Conservation (phyloP, 2,113 vertebrate species). For the Istiophorus platypterus region DNA sequence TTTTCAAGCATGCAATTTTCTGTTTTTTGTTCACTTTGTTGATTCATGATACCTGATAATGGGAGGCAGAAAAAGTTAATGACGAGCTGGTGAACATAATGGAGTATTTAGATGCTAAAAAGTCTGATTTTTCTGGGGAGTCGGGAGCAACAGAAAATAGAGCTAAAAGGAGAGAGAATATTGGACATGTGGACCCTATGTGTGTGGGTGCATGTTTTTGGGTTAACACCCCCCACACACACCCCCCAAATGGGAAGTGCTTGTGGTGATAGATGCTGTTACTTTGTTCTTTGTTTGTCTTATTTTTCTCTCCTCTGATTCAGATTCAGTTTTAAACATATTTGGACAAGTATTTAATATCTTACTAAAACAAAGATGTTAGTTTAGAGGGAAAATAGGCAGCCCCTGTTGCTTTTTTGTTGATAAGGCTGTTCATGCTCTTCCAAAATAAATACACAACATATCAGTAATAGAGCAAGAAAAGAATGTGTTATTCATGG, state of each 20-base stretch:
- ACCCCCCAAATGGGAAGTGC: neutral
- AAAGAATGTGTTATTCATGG: conserved; percentile 23
- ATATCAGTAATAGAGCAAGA: conserved; percentile 28
- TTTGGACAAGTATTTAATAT: conserved; percentile 68
- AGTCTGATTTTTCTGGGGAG: neutral
- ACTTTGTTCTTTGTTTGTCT: conserved; percentile 53
- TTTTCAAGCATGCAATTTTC: neutral
- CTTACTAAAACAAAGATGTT: conserved; percentile 57
- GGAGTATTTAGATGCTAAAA: neutral
- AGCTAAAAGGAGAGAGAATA: neutral
- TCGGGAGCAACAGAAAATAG: neutral
- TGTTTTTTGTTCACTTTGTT: neutral
- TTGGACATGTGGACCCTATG: neutral
- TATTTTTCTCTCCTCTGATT: conserved; percentile 28
- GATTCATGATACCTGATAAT: neutral
- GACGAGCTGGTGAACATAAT: neutral
- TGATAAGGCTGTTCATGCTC: conserved; percentile 51
- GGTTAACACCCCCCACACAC: conserved; percentile 27
- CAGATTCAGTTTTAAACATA: conserved; percentile 57
- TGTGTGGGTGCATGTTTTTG: conserved; percentile 17
- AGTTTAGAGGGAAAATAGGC: conserved; percentile 62
- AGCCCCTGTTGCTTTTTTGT: conserved; percentile 40
- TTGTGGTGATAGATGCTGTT: conserved; percentile 48
- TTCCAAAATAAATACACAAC: conserved; percentile 68
- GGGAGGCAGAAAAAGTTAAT: neutral